A percentile compares a stretch with the other conserved stretches of the same genome.
Conservation (phyloP, 1,140 invertebrate genomes). For the Rhizoglyphus robini region DNA sequence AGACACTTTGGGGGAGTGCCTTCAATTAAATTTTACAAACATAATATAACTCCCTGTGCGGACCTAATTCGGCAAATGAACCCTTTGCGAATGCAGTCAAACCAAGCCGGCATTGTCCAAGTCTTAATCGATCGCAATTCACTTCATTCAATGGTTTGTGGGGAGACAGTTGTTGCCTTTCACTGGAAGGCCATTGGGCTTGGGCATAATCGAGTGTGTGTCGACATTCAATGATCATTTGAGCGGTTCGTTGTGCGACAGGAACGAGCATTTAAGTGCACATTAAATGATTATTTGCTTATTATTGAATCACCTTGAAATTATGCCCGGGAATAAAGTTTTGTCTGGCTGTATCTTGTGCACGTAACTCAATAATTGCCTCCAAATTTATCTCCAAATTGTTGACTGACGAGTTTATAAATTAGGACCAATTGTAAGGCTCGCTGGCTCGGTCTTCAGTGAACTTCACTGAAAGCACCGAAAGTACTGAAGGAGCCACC, state of each 20-base stretch:
- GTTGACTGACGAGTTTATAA: background rate
- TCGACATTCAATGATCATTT: background rate
- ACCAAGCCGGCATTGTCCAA: no score
- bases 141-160: background rate
- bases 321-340: slow-evolving; percentile 6
- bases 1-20: background rate
- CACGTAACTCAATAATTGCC: background rate
- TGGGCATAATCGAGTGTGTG: background rate
- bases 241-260: background rate
- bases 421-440: background rate
- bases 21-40: no score
- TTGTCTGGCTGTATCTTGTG: background rate
- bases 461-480: background rate
- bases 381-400: slow-evolving; percentile 12
- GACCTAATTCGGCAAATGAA: no score
- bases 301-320: background rate
- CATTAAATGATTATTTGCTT: background rate
- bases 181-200: background rate
- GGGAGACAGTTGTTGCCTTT: background rate
- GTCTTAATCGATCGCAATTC: background rate
- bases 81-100: no score
- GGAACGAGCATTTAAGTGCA: background rate
- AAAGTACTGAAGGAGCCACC: background rate
- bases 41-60: no score
- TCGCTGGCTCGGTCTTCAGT: background rate